Conservation (phyloP, 2,113 vertebrate genomes). For the Mohoua ochrocephala region DNA sequence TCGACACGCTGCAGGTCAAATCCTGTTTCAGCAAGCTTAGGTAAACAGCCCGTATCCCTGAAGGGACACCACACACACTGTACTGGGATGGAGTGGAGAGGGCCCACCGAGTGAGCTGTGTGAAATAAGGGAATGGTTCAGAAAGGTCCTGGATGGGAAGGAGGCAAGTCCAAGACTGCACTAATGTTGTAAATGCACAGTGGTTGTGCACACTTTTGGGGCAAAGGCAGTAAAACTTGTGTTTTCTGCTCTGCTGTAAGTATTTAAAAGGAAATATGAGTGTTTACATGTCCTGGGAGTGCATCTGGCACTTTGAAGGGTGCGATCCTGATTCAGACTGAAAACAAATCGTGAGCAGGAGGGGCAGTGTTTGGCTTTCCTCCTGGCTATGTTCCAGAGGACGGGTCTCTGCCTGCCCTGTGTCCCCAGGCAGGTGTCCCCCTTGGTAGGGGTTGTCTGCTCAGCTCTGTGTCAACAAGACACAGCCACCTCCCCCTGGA, state of each 20-base stretch:
- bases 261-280: background rate
- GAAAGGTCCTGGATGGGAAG: background rate
- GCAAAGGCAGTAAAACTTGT: background rate
- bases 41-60: background rate
- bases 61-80: background rate
- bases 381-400: background rate
- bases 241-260: background rate
- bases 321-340: background rate
- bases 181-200: background rate
- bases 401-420: background rate
- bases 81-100: background rate
- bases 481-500: background rate
- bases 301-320: background rate
- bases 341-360: background rate
- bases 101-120: background rate
- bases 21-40: background rate
- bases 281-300: background rate
- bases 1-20: background rate
- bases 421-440: background rate
- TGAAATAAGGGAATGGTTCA: background rate
- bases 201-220: background rate
- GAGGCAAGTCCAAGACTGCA: fast-evolving
- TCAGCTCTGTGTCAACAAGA: background rate
- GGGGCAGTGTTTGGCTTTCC: background rate
- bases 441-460: background rate